These are phyloP conservation scores for Fulica atra DNA, from an alignment of 2,113 vertebrate species.

Conservation along the genomic window DNA sequence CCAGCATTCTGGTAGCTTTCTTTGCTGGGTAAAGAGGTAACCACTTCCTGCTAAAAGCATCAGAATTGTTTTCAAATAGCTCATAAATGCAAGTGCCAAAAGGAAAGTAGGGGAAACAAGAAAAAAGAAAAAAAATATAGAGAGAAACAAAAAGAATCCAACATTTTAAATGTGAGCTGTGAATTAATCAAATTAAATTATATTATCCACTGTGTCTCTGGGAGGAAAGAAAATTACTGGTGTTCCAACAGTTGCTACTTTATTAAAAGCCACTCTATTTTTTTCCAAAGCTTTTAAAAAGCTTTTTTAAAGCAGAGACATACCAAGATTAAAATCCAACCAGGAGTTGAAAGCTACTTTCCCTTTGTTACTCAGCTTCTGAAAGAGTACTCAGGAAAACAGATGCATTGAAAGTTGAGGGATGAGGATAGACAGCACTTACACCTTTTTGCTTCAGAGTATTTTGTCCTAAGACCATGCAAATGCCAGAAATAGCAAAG, in stretches of 20 bases:
- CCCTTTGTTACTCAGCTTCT: not conserved
- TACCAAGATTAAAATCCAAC: not conserved
- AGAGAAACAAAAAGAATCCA: not conserved
- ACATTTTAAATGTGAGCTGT: not conserved
- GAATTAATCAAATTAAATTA: conserved; percentile 42
- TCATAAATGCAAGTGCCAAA: not conserved
- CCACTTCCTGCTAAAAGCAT: conserved; percentile 35
- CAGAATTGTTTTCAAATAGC: conserved; percentile 25
- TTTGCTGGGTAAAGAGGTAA: not conserved
- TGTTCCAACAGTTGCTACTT: not conserved
- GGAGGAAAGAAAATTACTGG: conserved; percentile 29
- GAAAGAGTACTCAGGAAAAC: not conserved
- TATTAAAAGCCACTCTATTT: conserved; percentile 47
- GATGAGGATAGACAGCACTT: not conserved
- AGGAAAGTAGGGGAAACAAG: not conserved
- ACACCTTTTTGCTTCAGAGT: not conserved
- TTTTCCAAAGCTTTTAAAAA: conserved; percentile 39
- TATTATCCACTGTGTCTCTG: not conserved
- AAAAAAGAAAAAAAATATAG: not conserved
- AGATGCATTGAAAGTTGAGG: not conserved
- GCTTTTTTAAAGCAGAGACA: conserved; percentile 26
- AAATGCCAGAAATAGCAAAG: not conserved
- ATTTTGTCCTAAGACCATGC: not conserved
- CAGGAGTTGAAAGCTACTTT: conserved; percentile 37
- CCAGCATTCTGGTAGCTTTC: not conserved